These are phyloP conservation scores for Tadarida brasiliensis DNA, from an alignment of 2,797 vertebrate genomes.

Conservation along the genomic window DNA sequence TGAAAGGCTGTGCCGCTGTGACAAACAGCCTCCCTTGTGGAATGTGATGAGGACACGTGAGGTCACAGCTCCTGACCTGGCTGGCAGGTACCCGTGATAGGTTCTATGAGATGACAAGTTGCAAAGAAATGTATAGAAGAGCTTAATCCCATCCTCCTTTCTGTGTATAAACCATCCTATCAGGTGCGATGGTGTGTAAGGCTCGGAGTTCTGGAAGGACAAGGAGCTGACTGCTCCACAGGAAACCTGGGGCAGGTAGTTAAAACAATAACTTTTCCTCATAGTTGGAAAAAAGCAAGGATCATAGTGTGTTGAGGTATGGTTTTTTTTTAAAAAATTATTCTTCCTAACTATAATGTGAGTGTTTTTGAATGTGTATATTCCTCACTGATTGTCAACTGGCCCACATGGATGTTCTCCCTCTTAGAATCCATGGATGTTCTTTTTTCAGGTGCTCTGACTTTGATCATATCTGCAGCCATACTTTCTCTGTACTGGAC, in stretches of 20 bases:
- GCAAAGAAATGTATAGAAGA: neutral
- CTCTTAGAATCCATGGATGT: neutral
- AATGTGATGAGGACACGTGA: neutral
- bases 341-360: neutral
- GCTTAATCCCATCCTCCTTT: neutral
- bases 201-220: neutral
- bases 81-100: neutral
- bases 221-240: neutral
- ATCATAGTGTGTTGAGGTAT: neutral
- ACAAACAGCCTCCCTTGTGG: neutral
- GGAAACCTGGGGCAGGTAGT: neutral
- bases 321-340: neutral
- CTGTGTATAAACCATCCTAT: neutral
- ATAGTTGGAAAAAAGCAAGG: neutral
- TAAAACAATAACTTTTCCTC: neutral
- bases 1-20: neutral
- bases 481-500: neutral
- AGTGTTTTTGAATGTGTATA: neutral
- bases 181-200: neutral
- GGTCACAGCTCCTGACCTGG: neutral
- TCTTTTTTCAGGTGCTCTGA: neutral
- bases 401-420: neutral
- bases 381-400: neutral
- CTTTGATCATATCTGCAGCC: neutral
- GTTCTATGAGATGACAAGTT: neutral